phyloP scores from a whole-genome alignment of 2,113 vertebrate species.

The Crotalus helleri region DNA sequence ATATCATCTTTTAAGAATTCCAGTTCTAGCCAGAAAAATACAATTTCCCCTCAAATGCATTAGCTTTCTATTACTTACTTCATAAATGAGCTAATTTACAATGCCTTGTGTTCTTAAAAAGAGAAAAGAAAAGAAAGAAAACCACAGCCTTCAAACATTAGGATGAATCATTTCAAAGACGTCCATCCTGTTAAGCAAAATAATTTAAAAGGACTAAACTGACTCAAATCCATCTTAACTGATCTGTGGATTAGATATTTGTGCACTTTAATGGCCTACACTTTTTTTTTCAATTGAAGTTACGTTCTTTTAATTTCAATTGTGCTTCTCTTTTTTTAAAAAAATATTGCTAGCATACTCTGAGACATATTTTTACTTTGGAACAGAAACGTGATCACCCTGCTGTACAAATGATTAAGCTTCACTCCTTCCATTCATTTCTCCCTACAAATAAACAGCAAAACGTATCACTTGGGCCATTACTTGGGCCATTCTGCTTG shows the following conservation, averaged over 20 bases:
- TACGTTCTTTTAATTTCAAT: neutral
- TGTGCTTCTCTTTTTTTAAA: neutral
- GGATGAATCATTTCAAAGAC: conserved; percentile 34
- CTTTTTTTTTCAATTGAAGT: conserved; percentile 44
- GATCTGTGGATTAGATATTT: conserved; percentile 9
- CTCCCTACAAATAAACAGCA: conserved; percentile 45
- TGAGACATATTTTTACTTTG: neutral
- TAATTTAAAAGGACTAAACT: conserved; percentile 22
- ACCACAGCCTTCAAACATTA: conserved; percentile 33
- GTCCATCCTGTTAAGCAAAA: conserved; percentile 22
- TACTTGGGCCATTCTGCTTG: conserved; percentile 44
- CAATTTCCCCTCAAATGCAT: conserved; percentile 47
- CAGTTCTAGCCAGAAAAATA: conserved; percentile 45
- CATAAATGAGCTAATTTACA: neutral
- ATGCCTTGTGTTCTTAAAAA: neutral
- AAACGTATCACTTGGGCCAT: conserved; percentile 44
- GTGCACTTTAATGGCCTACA: conserved; percentile 34
- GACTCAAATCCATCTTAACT: conserved; percentile 10
- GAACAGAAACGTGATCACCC: conserved; percentile 9
- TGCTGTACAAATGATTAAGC: conserved; percentile 50
- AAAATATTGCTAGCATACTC: conserved; percentile 26
- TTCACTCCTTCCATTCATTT: conserved; percentile 49
- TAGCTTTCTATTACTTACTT: neutral
- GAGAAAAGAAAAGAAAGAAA: neutral
- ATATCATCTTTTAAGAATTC: conserved; percentile 34